Percentiles rank a stretch among this genome's conserved stretches.
Conservation (phyloP, 2,888 invertebrate genomes). For the Holacanthella duospinosa region DNA sequence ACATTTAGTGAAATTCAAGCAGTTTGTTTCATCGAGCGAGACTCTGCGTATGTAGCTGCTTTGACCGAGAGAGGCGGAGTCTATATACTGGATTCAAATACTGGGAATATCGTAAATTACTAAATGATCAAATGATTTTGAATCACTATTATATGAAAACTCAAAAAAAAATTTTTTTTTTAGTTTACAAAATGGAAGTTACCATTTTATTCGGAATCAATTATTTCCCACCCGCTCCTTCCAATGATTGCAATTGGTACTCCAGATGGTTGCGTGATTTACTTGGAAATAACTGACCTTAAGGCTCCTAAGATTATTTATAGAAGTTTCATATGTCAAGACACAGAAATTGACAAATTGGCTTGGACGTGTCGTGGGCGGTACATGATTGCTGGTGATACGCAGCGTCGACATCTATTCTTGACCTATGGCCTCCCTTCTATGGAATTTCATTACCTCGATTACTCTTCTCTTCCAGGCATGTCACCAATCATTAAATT, state of each 20-base stretch:
- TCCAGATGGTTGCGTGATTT: conserved; percentile 24
- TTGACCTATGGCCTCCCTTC: conserved; percentile 30
- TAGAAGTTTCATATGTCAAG: conserved; percentile 20
- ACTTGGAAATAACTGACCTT: conserved; percentile 24
- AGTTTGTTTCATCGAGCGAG: conserved; percentile 26
- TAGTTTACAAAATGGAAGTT: conserved; percentile 19
- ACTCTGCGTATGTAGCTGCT: conserved; percentile 22
- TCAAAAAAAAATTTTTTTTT: conserved; percentile 1
- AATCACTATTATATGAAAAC: too few relatives aligned
- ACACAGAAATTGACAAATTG: conserved; percentile 26
- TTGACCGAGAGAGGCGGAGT: conserved; percentile 21
- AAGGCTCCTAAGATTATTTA: conserved; percentile 25
- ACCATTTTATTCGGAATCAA: conserved; percentile 19
- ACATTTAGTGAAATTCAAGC: conserved; percentile 18
- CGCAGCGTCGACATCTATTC: conserved; percentile 20
- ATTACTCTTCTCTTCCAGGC: conserved; percentile 5
- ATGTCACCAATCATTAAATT: background rate
- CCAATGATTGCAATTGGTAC: conserved; percentile 31
- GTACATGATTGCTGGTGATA: conserved; percentile 27
- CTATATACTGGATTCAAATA: conserved; percentile 19
- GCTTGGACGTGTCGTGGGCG: conserved; percentile 28
- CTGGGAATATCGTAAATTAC: conserved; percentile 20
- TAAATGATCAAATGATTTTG: background rate
- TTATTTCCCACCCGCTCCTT: conserved; percentile 25
- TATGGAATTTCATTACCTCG: conserved; percentile 30